These are phyloP conservation scores for Drosophila suzukii DNA, from an alignment of 1,140 invertebrate genomes.

Conservation along the genomic window DNA sequence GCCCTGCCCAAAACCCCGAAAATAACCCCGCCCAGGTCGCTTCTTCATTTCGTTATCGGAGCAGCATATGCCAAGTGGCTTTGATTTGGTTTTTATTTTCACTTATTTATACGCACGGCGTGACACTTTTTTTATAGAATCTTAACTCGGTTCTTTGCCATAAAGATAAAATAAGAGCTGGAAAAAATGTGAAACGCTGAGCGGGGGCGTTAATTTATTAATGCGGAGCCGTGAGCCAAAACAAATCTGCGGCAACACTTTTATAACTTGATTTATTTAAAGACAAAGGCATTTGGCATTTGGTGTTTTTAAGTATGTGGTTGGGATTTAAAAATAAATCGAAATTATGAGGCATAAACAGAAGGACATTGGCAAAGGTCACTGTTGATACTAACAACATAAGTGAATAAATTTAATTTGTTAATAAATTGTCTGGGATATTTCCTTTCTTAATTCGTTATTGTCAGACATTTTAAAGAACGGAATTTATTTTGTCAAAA, in stretches of 20 bases:
- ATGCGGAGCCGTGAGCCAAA: slow-evolving; percentile 61
- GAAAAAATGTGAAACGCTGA: slow-evolving; percentile 38
- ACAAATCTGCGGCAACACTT: slow-evolving; percentile 67
- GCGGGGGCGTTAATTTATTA: slow-evolving; percentile 78
- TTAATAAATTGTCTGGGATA: neutral
- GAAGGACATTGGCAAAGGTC: slow-evolving; percentile 42
- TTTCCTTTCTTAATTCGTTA: neutral
- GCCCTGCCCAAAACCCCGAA: slow-evolving; percentile 19
- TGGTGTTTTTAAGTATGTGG: slow-evolving; percentile 35
- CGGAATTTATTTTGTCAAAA: neutral
- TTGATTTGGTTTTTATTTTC: slow-evolving; percentile 54
- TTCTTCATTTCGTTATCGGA: slow-evolving; percentile 55
- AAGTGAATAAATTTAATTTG: neutral
- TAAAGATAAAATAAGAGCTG: slow-evolving; percentile 63
- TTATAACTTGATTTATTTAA: slow-evolving; percentile 82
- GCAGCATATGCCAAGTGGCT: slow-evolving; percentile 46
- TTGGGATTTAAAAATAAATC: slow-evolving; percentile 39
- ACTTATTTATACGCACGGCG: slow-evolving; percentile 26
- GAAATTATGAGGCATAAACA: slow-evolving; percentile 36
- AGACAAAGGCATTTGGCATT: slow-evolving; percentile 61
- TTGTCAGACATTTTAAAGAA: neutral
- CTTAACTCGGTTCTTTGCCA: slow-evolving; percentile 44
- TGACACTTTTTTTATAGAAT: slow-evolving; percentile 58
- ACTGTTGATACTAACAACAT: slow-evolving; percentile 4
- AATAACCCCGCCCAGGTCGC: slow-evolving; percentile 33